phyloP scores from a whole-genome alignment of 2,113 vertebrate species.

The Vidua macroura region DNA sequence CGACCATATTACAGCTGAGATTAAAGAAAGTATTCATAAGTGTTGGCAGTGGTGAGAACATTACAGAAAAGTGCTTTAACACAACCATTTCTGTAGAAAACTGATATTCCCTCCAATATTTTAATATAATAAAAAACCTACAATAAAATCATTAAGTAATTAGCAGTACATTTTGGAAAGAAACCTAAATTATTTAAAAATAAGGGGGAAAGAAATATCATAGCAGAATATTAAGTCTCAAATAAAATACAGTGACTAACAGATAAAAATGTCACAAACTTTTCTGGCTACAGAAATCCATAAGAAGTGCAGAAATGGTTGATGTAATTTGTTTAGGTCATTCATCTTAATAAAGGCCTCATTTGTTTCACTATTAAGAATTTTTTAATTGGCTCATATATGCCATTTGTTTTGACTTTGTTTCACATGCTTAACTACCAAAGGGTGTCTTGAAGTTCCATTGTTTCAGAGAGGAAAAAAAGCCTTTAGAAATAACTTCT shows the following conservation, averaged over 20 bases:
- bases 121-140: not conserved
- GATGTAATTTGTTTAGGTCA: not conserved
- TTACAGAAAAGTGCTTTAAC: not conserved
- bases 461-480: not conserved
- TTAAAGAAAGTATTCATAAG: not conserved
- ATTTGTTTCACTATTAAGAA: constrained; percentile 3
- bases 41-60: fast-evolving
- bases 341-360: constrained; percentile 28
- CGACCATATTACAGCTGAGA: not conserved
- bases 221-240: not conserved
- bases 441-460: not conserved
- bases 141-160: not conserved
- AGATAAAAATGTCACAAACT: constrained; percentile 2
- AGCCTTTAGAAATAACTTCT: not conserved
- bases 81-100: not conserved
- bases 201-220: not conserved
- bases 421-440: not conserved
- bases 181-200: not conserved
- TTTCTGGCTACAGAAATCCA: not conserved
- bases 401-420: not conserved
- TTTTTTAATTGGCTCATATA: not conserved
- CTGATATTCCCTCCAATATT: not conserved
- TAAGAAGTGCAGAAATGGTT: not conserved
- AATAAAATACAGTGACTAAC: not conserved
- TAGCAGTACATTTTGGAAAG: not conserved